Evolutionary conservation across 2,113 vertebrate genomes (phyloP).

Genomic region (Chaetura pelagica): DNA sequence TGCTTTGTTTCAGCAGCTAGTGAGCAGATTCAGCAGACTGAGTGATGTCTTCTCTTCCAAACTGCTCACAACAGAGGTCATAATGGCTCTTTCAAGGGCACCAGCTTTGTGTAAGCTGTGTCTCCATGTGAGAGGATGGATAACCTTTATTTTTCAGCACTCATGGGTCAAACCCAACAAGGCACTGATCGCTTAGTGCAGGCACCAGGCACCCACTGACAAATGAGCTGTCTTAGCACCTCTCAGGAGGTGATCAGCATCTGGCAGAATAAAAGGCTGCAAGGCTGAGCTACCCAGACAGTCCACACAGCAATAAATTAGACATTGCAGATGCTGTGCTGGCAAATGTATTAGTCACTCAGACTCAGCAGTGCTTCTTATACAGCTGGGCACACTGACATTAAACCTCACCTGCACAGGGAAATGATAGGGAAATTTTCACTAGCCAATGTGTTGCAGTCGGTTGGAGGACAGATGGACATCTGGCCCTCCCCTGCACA

Average conservation of each 20-base stretch:
- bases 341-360: neutral
- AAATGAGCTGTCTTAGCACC: neutral
- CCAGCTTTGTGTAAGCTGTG: neutral
- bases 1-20: conserved; percentile 28
- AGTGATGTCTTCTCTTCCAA: neutral
- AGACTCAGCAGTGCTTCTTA: neutral
- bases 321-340: neutral
- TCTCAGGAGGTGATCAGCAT: conserved; percentile 20
- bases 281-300: neutral
- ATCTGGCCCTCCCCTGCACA: neutral
- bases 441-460: neutral
- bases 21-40: conserved; percentile 10
- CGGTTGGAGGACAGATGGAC: neutral
- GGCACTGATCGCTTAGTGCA: neutral
- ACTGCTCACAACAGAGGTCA: neutral
- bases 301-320: conserved; percentile 14
- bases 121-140: neutral
- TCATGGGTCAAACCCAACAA: neutral
- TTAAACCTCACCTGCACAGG: neutral
- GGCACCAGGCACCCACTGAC: neutral
- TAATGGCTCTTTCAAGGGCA: neutral
- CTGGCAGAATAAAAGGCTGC: conserved; percentile 12
- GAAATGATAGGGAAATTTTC: neutral
- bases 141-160: neutral
- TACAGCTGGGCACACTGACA: neutral